phyloP scores from a whole-genome alignment of 2,888 invertebrate species.

The Cheilosia impressa region DNA sequence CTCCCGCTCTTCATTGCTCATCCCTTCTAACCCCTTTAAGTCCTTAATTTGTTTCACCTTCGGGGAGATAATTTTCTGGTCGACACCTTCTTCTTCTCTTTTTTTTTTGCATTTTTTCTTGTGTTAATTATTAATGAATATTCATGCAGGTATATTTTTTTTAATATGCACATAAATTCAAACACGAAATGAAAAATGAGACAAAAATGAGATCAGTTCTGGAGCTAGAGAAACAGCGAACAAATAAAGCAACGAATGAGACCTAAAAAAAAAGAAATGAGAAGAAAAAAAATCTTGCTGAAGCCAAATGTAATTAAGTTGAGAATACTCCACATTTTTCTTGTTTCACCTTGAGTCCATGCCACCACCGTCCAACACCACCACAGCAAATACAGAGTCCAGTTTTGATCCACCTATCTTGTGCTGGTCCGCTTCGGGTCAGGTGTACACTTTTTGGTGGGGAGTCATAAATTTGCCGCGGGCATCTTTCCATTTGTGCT shows the following conservation, averaged over 20 bases:
- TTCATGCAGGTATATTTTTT: conserved; percentile 63
- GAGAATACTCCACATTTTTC: conserved; percentile 58
- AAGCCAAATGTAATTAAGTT: conserved; percentile 72
- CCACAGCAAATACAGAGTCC: conserved; percentile 58
- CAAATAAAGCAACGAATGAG: conserved; percentile 1
- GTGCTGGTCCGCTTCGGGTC: conserved; percentile 31
- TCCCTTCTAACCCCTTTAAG: conserved; percentile 40
- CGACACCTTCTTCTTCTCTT: conserved; percentile 57
- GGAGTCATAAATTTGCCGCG: conserved; percentile 65
- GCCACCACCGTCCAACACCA: conserved; percentile 11
- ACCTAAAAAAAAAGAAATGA: background rate
- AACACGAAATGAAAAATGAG: conserved; percentile 65
- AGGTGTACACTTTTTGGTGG: conserved; percentile 50
- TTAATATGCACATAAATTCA: conserved; percentile 60
- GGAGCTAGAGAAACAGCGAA: conserved; percentile 3
- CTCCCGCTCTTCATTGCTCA: background rate
- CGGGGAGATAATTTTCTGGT: conserved; percentile 66
- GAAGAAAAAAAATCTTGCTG: conserved; percentile 23
- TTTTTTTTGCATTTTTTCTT: background rate
- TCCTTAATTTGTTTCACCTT: conserved; percentile 69
- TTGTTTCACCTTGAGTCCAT: conserved; percentile 52
- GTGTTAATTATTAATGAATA: conserved; percentile 69
- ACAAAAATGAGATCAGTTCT: conserved; percentile 52
- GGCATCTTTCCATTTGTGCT: conserved; percentile 61
- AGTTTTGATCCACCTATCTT: conserved; percentile 59